These are phyloP conservation scores for Pherbina coryleti DNA, from an alignment of 2,888 invertebrate species.

Conservation along the genomic window DNA sequence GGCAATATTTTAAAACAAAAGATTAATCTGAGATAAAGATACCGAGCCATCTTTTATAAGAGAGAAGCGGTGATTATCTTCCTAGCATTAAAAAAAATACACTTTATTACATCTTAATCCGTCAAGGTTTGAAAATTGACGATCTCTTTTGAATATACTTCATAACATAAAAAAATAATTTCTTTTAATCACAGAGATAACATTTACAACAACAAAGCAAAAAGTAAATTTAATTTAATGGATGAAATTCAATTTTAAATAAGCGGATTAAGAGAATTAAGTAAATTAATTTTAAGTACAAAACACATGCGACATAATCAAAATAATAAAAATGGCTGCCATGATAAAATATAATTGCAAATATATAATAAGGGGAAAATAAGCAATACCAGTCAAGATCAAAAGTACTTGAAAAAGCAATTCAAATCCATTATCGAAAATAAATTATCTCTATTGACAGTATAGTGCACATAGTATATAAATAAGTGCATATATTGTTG, in stretches of 20 bases:
- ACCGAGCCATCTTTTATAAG: too few species aligned
- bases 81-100: too few species aligned
- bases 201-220: background rate
- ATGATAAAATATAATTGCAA: slow-evolving; percentile 9
- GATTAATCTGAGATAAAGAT: too few species aligned
- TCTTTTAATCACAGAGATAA: too few species aligned
- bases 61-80: too few species aligned
- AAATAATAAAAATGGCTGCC: background rate
- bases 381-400: background rate
- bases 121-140: background rate
- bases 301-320: background rate
- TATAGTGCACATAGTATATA: slow-evolving; percentile 7
- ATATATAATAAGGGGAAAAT: background rate
- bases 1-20: too few species aligned
- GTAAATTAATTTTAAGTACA: background rate
- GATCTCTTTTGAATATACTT: background rate
- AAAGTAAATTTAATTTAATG: background rate
- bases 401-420: slow-evolving; percentile 16
- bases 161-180: background rate
- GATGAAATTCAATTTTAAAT: background rate
- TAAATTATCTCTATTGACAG: background rate
- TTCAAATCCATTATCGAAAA: background rate
- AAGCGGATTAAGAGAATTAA: background rate
- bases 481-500: slow-evolving; percentile 33
- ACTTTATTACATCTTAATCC: background rate